phyloP scores from a whole-genome alignment of 2,113 vertebrate genomes.

The Potamarius usumacintae region DNA sequence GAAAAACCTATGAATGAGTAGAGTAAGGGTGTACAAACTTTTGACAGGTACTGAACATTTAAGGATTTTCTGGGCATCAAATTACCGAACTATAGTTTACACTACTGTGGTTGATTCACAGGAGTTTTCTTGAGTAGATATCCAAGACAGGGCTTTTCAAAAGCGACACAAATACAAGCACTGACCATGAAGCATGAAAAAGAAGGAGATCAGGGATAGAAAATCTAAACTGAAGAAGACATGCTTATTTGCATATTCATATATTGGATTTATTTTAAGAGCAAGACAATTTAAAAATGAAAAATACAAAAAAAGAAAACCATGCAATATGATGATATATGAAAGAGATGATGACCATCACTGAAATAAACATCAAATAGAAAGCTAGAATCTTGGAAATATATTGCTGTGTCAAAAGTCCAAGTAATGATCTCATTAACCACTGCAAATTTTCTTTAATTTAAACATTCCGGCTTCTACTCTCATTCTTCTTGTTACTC shows the following conservation, averaged over 20 bases:
- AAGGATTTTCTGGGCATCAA: background rate
- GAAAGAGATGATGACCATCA: background rate
- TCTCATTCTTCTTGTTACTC: background rate
- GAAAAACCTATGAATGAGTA: no score
- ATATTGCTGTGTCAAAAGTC: background rate
- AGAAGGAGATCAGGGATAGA: background rate
- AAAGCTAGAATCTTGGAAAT: background rate
- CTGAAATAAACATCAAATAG: background rate
- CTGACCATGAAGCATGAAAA: background rate
- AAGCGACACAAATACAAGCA: no score
- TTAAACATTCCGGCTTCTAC: background rate
- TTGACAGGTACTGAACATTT: background rate
- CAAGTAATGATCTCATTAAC: background rate
- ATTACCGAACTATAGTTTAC: background rate
- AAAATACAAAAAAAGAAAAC: background rate
- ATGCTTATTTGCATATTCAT: background rate
- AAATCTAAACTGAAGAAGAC: background rate
- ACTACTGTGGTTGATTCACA: background rate
- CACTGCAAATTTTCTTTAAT: background rate
- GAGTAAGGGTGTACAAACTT: no score
- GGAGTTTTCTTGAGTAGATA: background rate
- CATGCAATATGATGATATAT: background rate
- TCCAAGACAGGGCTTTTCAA: background rate
- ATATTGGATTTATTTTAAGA: background rate
- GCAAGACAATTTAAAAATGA: background rate